These are phyloP conservation scores for Ramphastos sulfuratus DNA, from an alignment of 2,113 vertebrate species.

Conservation along the genomic window DNA sequence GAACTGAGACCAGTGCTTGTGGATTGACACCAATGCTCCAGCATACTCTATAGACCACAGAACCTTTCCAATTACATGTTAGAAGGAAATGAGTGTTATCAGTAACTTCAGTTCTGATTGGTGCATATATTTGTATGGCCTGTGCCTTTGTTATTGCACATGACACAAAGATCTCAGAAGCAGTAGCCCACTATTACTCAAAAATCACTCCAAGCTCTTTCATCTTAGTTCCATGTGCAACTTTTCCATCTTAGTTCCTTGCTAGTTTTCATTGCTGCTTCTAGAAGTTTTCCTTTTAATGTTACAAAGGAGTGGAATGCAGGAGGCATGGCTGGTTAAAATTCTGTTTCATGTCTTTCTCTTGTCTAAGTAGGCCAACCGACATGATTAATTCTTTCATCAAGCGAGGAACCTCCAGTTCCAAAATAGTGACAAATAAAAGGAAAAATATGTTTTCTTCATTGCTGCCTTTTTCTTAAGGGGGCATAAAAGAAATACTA, in stretches of 20 bases:
- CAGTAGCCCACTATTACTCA: background rate
- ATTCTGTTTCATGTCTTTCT: constrained; percentile 16
- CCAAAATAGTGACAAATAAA: background rate
- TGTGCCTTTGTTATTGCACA: rapidly evolving
- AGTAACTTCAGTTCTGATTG: background rate
- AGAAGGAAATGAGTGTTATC: background rate
- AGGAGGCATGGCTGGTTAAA: background rate
- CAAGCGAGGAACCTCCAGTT: background rate
- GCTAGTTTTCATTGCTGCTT: background rate
- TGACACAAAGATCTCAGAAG: background rate
- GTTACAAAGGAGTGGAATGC: background rate
- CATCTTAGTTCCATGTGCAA: background rate
- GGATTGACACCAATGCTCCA: background rate
- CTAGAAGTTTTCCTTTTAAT: background rate
- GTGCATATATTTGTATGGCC: background rate
- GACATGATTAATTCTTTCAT: background rate
- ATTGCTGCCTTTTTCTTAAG: background rate
- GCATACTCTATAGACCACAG: rapidly evolving
- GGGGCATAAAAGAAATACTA: background rate
- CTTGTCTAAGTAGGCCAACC: constrained; percentile 1
- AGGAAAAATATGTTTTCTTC: background rate
- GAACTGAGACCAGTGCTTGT: background rate
- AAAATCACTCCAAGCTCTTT: background rate
- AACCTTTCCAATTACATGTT: background rate
- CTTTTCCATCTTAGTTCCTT: background rate